phyloP scores from a whole-genome alignment of 2,888 invertebrate genomes.

The Eueremaeus valkanovi region DNA sequence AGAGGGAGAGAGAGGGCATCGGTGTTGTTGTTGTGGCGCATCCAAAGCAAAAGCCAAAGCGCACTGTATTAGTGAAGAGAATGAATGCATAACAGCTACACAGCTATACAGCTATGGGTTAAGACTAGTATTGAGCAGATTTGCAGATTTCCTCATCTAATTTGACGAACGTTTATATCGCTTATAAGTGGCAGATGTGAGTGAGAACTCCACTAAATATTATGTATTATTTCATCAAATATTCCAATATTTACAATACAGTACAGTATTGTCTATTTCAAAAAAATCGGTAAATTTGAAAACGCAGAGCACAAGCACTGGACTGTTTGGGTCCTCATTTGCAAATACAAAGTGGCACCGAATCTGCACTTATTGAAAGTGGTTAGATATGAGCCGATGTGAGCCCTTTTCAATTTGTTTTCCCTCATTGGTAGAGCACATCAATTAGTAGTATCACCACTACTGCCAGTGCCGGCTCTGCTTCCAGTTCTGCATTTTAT shows the following conservation, averaged over 20 bases:
- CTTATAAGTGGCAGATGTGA: slow-evolving; percentile 23
- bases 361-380: slow-evolving; percentile 1
- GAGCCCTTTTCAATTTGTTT: neutral
- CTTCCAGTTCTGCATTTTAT: no score
- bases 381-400: slow-evolving; percentile 16
- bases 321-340: neutral
- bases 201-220: slow-evolving; percentile 5
- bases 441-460: slow-evolving; percentile 11
- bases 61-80: no score
- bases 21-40: neutral
- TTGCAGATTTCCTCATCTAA: slow-evolving; percentile 19
- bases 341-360: slow-evolving; percentile 1
- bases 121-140: slow-evolving; percentile 5
- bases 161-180: neutral
- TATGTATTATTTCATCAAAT: neutral
- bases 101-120: neutral
- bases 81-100: no score
- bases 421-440: neutral
- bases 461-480: neutral
- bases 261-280: no score
- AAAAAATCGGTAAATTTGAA: no score
- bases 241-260: slow-evolving; percentile 11
- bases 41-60: no score
- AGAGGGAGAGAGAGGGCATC: neutral
- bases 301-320: no score